A percentile compares a stretch with the other conserved stretches of the same genome.
Evolutionary conservation across 2,888 invertebrate species (phyloP).

Genomic region (Calephelis perditalis): DNA sequence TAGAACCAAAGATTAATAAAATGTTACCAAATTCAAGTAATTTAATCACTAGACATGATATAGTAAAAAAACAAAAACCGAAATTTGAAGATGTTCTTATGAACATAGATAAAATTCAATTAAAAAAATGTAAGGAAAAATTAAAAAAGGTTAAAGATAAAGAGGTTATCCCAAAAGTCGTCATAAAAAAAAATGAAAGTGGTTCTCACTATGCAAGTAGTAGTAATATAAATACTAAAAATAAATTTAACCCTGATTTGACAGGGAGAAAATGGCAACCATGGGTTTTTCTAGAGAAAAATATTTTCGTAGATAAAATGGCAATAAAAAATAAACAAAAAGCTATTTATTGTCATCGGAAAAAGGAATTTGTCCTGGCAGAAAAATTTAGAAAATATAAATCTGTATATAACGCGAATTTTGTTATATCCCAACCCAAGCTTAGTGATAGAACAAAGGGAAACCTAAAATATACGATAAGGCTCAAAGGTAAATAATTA

Average conservation of each 20-base stretch:
- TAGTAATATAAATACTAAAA: constrained; percentile 46
- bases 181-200: constrained; percentile 67
- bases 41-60: constrained; percentile 35
- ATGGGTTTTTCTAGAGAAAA: constrained; percentile 70
- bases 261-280: constrained; percentile 75
- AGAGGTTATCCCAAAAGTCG: constrained; percentile 64
- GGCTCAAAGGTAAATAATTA: constrained; percentile 54
- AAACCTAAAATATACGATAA: constrained; percentile 66
- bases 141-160: constrained; percentile 57
- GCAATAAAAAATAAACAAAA: constrained; percentile 55
- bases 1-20: constrained; percentile 44
- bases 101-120: constrained; percentile 70
- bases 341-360: constrained; percentile 61
- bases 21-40: constrained; percentile 35
- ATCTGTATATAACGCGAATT: constrained; percentile 56
- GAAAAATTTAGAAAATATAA: constrained; percentile 67
- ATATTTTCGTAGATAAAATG: constrained; percentile 68
- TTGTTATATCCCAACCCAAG: constrained; percentile 62
- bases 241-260: constrained; percentile 60
- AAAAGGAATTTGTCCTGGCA: constrained; percentile 55
- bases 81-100: constrained; percentile 75
- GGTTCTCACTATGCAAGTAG: constrained; percentile 72
- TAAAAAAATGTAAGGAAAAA: constrained; percentile 62
- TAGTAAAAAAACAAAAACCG: constrained; percentile 61
- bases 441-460: constrained; percentile 44